A percentile compares a stretch with the other conserved stretches of the same genome.
These are phyloP conservation scores for Bothrops jararaca DNA, from an alignment of 2,113 vertebrate genomes.

Conservation along the genomic window DNA sequence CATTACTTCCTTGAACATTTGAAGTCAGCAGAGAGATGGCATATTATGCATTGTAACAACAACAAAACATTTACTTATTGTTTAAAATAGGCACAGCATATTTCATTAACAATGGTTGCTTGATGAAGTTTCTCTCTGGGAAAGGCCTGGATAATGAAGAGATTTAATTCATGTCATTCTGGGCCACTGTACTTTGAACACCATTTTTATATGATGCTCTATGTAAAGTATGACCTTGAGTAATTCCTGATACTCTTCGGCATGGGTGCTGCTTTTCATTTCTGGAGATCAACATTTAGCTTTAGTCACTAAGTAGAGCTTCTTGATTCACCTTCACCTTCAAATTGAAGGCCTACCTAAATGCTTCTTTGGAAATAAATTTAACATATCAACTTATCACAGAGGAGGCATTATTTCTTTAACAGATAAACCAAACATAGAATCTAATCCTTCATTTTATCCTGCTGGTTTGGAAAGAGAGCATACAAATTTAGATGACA, in stretches of 20 bases:
- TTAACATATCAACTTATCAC: background rate
- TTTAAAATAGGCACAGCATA: background rate
- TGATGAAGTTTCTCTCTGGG: background rate
- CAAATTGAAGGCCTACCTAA: background rate
- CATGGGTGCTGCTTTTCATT: background rate
- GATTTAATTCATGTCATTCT: background rate
- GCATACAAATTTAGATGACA: background rate
- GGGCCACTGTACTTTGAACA: background rate
- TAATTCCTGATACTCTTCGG: background rate
- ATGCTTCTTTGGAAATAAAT: background rate
- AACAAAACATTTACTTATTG: background rate
- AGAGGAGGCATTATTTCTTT: background rate
- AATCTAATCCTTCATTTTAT: background rate
- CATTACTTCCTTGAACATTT: background rate
- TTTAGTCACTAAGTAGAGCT: background rate
- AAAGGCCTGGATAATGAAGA: background rate
- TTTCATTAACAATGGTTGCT: background rate
- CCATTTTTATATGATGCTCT: background rate
- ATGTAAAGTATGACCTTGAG: background rate
- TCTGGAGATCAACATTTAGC: background rate
- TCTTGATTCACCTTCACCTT: background rate
- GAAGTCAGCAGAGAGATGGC: background rate
- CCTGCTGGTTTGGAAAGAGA: background rate
- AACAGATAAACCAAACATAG: background rate
- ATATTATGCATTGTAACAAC: background rate